Evolutionary conservation across 1,140 invertebrate species (phyloP), one percentile per base, ranked within the genome.

Genomic region (Pinna nobilis): DNA sequence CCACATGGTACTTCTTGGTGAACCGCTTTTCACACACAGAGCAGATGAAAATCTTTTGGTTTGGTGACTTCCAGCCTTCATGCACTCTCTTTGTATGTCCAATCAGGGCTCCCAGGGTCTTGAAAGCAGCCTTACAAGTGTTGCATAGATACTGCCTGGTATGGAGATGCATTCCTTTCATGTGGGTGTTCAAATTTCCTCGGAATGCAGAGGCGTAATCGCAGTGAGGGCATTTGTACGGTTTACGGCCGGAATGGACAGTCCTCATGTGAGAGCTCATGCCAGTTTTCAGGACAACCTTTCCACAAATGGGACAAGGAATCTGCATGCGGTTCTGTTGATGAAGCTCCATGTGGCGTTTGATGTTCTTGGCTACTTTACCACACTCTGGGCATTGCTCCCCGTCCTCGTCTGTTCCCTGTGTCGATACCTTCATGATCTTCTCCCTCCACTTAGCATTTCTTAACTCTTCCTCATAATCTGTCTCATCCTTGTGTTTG

Each of bases 1-100:
- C 85, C 25, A 88, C 84, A 68, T 88, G 86, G 74, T 86, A 88
- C 71, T 88, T 88, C 80, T 88, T 88, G 2, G 83, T 86, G 69
- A 88, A 88, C 23, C 84, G 57, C 59, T 88, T 88, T 67, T 88
- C 83, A 72, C 86, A 88, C 1, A 86, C 85, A 23, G 84, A 86
- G 74, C 86, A 88, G 32, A 86, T 86, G 55, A 88, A 88, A 69
- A 86, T 85, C 68, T 85, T 86, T 64, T 88, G 84, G 60, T 86
- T 88, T 18, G 85, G 86, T 13, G 85, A 86, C 49, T 86, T 86
- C 86, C 84, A 86, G n/a, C 83, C 81, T 68, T 88, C 86, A 74
- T 88, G 86, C n/a, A 88, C 85, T 41, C 84, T 72, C 51, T 86
- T 86, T 25, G 84, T 86, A 67, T 88, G 86, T 15, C 86, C 86